Evolutionary conservation across 2,113 vertebrate species (phyloP).

Genomic region (Rhinopithecus roxellana): DNA sequence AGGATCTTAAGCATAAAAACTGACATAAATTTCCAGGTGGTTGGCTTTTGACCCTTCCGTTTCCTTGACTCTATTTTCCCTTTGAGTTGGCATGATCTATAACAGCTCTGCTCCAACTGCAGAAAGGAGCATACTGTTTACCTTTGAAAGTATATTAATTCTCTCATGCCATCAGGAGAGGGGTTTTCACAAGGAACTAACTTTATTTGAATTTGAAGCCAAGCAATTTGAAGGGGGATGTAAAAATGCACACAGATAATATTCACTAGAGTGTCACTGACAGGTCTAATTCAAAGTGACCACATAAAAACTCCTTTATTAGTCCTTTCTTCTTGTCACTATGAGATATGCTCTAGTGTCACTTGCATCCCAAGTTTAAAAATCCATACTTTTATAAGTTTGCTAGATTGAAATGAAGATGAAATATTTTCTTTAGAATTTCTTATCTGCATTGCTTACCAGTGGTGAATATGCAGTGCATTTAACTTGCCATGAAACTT

Average conservation of each 20-base stretch:
- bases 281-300: not conserved
- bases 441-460: not conserved
- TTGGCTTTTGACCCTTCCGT: constrained; percentile 42
- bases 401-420: not conserved
- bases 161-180: not conserved
- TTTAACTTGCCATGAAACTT: constrained; percentile 10
- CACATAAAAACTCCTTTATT: not conserved
- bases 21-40: constrained; percentile 49
- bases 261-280: not conserved
- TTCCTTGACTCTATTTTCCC: constrained; percentile 21
- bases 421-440: not conserved
- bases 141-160: constrained; percentile 1
- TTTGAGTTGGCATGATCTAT: not conserved
- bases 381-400: not conserved
- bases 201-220: constrained; percentile 15
- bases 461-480: not conserved
- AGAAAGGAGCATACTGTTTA: constrained; percentile 23
- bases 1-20: not conserved
- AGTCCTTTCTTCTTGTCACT: not conserved
- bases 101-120: not conserved
- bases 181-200: constrained; percentile 39
- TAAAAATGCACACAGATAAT: not conserved
- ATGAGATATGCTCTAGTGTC: not conserved
- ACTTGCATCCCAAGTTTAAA: not conserved
- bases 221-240: not conserved